A percentile compares a stretch with the other conserved stretches of the same genome.
Evolutionary conservation across 2,113 vertebrate genomes (phyloP).

Genomic region (Pelecanoides urinatrix): DNA sequence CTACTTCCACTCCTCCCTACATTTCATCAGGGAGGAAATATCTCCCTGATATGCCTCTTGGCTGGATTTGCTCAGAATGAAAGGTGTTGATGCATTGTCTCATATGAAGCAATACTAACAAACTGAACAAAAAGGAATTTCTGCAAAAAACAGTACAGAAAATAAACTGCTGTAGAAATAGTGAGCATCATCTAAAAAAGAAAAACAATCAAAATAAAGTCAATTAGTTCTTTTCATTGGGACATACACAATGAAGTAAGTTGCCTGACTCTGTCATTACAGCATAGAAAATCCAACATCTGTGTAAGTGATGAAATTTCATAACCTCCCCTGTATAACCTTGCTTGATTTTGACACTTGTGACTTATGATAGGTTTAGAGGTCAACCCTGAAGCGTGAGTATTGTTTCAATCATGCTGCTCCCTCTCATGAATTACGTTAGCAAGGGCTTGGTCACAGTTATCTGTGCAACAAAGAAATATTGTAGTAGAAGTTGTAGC

Average conservation of each 20-base stretch:
- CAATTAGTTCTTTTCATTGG: neutral
- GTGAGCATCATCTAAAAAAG: neutral
- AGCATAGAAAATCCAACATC: slow-evolving; percentile 22
- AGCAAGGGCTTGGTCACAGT: slow-evolving; percentile 53
- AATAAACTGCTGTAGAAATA: neutral
- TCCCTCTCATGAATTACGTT: slow-evolving; percentile 50
- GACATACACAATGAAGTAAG: neutral
- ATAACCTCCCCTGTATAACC: slow-evolving; percentile 43
- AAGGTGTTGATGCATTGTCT: neutral
- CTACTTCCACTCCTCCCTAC: neutral
- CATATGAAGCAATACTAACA: neutral
- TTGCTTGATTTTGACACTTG: slow-evolving; percentile 60
- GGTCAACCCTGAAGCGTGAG: slow-evolving; percentile 58
- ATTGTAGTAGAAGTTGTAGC: slow-evolving; percentile 48
- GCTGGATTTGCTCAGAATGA: neutral
- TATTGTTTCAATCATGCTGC: slow-evolving; percentile 57
- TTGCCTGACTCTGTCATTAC: neutral
- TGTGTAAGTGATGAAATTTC: slow-evolving; percentile 61
- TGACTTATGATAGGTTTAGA: slow-evolving; percentile 62
- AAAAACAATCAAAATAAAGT: neutral
- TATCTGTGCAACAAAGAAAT: slow-evolving; percentile 63
- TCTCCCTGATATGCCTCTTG: neutral
- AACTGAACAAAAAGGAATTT: neutral
- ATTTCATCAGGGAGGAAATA: neutral
- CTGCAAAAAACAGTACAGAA: neutral